Conservation (phyloP, 92 coral and sea anemone species). For the Micromussa lordhowensis region DNA sequence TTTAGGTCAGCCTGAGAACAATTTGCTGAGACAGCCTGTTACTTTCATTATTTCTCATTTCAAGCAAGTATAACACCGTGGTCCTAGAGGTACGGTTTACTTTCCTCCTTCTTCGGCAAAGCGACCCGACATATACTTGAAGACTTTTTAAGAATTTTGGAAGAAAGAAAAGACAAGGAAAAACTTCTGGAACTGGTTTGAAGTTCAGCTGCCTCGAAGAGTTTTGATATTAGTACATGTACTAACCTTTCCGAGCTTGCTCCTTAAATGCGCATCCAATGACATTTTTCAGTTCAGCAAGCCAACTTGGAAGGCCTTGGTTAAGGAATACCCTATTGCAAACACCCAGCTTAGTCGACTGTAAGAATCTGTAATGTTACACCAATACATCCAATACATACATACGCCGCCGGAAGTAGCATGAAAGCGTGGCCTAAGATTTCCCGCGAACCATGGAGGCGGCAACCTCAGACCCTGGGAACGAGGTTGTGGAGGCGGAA, state of each 20-base stretch:
- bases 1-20: neutral
- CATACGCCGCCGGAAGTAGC: no score
- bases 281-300: neutral
- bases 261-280: slow-evolving; percentile 20
- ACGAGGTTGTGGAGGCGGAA: no score
- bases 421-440: no score
- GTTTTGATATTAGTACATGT: neutral
- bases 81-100: neutral
- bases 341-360: neutral
- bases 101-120: neutral
- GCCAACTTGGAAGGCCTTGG: neutral
- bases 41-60: no score
- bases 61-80: neutral
- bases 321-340: neutral
- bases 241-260: slow-evolving; percentile 19
- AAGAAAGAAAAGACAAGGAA: neutral
- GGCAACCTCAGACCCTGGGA: no score
- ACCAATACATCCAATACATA: no score
- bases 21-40: neutral
- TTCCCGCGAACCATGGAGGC: no score
- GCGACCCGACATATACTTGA: neutral
- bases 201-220: neutral
- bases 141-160: neutral
- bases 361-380: no score
- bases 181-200: neutral